A percentile compares a stretch with the other conserved stretches of the same genome.
These are phyloP conservation scores for Steinernema feltiae DNA, from an alignment of 1,140 invertebrate species.

Conservation along the genomic window DNA sequence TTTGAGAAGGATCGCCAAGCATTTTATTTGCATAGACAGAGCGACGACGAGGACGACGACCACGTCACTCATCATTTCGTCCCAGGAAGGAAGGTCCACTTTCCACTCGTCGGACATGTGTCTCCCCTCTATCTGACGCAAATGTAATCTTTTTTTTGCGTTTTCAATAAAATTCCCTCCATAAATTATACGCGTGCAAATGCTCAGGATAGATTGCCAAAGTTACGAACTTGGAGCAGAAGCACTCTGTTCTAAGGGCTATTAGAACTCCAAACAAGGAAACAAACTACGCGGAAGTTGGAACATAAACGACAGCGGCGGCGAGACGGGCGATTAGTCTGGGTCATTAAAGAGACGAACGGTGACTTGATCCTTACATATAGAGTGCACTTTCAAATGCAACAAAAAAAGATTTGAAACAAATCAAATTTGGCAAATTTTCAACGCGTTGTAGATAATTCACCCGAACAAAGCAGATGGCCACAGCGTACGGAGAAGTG, in stretches of 20 bases:
- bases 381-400: too few species aligned
- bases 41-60: background rate
- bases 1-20: too few species aligned
- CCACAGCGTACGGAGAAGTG: too few species aligned
- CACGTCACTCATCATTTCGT: background rate
- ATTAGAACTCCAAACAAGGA: conserved; percentile 1
- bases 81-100: background rate
- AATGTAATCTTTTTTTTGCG: conserved; percentile 11
- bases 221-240: background rate
- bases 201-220: background rate
- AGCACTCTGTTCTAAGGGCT: too few species aligned
- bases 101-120: background rate
- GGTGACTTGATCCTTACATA: too few species aligned
- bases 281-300: conserved; percentile 6
- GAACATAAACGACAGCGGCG: too few species aligned
- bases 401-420: too few species aligned
- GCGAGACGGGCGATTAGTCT: too few species aligned
- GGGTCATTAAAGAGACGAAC: too few species aligned
- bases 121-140: background rate
- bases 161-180: conserved; percentile 13
- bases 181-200: conserved; percentile 7
- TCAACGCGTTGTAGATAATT: too few species aligned
- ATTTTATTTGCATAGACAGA: background rate
- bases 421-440: too few species aligned
- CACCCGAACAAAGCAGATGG: too few species aligned